Conservation (phyloP, 2,888 invertebrate genomes). For the Cabera pusaria region DNA sequence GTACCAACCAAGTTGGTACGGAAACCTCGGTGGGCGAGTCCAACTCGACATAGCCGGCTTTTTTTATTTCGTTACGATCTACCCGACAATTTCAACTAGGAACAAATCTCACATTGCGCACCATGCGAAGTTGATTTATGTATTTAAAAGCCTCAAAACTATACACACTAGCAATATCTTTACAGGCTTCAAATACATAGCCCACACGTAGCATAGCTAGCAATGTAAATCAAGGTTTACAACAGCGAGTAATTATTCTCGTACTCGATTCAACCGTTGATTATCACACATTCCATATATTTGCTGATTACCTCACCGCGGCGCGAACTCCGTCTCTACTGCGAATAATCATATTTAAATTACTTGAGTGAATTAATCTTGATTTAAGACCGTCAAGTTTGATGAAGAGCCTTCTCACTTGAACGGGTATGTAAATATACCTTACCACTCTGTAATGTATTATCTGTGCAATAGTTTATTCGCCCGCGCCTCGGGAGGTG, state of each 20-base stretch:
- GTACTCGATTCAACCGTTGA: slow-evolving; percentile 47
- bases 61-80: too few species aligned
- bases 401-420: slow-evolving; percentile 11
- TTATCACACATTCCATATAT: slow-evolving; percentile 56
- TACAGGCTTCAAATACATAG: slow-evolving; percentile 1
- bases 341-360: slow-evolving; percentile 36
- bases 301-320: slow-evolving; percentile 51
- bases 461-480: too few species aligned
- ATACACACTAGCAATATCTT: slow-evolving; percentile 2
- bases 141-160: too few species aligned
- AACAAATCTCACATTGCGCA: too few species aligned
- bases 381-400: slow-evolving; percentile 28
- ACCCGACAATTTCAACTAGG: too few species aligned
- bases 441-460: too few species aligned
- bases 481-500: too few species aligned
- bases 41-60: too few species aligned
- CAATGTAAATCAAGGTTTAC: slow-evolving; percentile 15
- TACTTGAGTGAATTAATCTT: slow-evolving; percentile 23
- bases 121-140: too few species aligned
- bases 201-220: too few species aligned
- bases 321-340: slow-evolving; percentile 36
- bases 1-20: too few species aligned
- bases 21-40: too few species aligned
- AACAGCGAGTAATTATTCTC: slow-evolving; percentile 50
- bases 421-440: slow-evolving; percentile 11